Percentiles rank a stretch among this genome's conserved stretches.
Evolutionary conservation across 2,888 invertebrate genomes (phyloP).

Genomic region (Cataglyphis cursor): DNA sequence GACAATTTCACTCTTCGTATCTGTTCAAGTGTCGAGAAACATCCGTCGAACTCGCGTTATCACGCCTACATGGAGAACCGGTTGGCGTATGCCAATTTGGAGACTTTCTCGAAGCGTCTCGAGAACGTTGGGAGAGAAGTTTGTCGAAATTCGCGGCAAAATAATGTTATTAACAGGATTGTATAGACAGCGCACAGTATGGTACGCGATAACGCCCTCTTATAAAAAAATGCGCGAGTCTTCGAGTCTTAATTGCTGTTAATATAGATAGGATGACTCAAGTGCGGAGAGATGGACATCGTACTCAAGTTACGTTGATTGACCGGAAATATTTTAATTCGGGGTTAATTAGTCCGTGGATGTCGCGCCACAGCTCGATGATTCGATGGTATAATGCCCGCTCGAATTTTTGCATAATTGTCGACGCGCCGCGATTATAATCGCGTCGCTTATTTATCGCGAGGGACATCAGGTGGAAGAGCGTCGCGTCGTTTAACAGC

Average conservation of each 20-base stretch:
- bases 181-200: background rate
- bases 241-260: constrained; percentile 49
- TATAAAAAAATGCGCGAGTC: constrained; percentile 15
- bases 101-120: constrained; percentile 50
- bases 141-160: constrained; percentile 34
- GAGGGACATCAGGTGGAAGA: constrained; percentile 48
- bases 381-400: constrained; percentile 26
- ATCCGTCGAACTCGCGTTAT: constrained; percentile 70
- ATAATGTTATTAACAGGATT: constrained; percentile 30
- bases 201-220: constrained; percentile 36
- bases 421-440: constrained; percentile 52
- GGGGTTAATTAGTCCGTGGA: constrained; percentile 51
- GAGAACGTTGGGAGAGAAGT: constrained; percentile 3
- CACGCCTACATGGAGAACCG: constrained; percentile 75
- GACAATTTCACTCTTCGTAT: constrained; percentile 64
- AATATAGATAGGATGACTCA: constrained; percentile 45
- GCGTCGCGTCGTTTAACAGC: constrained; percentile 51
- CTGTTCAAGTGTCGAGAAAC: constrained; percentile 62
- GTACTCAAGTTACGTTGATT: constrained; percentile 23
- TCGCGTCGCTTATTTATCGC: constrained; percentile 56
- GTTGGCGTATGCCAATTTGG: constrained; percentile 74
- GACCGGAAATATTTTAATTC: constrained; percentile 51
- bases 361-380: background rate
- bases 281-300: constrained; percentile 30
- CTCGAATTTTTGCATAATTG: constrained; percentile 53